Evolutionary conservation across 2,888 invertebrate species (phyloP).

Genomic region (Clivina fossor): DNA sequence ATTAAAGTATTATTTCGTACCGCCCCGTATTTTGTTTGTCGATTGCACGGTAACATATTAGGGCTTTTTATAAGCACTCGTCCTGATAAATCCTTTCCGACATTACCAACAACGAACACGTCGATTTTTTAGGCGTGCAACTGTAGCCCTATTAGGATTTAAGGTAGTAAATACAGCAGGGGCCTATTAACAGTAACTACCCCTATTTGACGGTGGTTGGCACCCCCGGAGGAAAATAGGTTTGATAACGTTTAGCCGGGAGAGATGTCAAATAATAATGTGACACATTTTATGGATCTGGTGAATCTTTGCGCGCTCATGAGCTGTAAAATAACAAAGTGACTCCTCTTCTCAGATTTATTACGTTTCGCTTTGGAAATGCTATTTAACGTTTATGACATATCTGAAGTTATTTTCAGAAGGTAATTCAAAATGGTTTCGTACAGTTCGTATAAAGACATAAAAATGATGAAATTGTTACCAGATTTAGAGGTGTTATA

Average conservation of each 20-base stretch:
- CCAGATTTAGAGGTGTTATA: too few species aligned
- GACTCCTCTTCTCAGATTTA: slow-evolving; percentile 23
- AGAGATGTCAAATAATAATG: background rate
- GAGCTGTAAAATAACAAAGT: slow-evolving; percentile 21
- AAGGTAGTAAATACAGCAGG: slow-evolving; percentile 46
- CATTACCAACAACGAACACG: background rate
- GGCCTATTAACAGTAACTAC: slow-evolving; percentile 40
- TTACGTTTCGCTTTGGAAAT: too few species aligned
- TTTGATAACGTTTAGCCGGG: slow-evolving; percentile 19
- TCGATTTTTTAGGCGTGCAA: slow-evolving; percentile 11
- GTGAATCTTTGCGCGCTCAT: slow-evolving; percentile 8
- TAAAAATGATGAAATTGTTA: too few species aligned
- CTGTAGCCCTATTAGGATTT: slow-evolving; percentile 42
- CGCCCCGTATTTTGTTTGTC: slow-evolving; percentile 35
- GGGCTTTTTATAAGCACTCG: slow-evolving; percentile 41
- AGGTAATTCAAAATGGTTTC: too few species aligned
- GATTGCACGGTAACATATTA: slow-evolving; percentile 41
- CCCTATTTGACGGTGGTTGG: slow-evolving; percentile 33
- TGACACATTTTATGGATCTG: slow-evolving; percentile 21
- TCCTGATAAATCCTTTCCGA: slow-evolving; percentile 17
- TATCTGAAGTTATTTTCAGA: too few species aligned
- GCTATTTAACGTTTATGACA: too few species aligned
- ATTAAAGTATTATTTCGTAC: slow-evolving; percentile 36
- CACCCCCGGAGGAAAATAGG: slow-evolving; percentile 27
- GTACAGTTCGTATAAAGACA: too few species aligned